Conservation (phyloP, 2,113 vertebrate genomes). For the Hemichromis elongatus region DNA sequence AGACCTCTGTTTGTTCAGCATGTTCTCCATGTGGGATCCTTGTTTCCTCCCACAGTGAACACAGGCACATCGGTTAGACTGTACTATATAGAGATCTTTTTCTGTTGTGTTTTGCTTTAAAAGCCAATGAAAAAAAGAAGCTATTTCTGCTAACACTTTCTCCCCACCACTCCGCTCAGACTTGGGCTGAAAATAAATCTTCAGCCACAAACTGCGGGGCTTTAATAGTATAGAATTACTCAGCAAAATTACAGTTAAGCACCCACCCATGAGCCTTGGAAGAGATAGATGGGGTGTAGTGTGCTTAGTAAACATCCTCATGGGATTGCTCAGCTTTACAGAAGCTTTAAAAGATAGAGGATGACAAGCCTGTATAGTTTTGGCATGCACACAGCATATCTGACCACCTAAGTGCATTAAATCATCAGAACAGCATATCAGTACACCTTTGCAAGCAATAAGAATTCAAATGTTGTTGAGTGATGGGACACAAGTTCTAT, state of each 20-base stretch:
- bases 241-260: background rate
- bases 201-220: background rate
- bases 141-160: background rate
- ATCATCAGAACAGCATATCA: background rate
- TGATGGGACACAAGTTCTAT: background rate
- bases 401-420: background rate
- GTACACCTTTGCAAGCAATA: background rate
- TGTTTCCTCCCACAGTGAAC: background rate
- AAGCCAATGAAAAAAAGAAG: background rate
- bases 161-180: background rate
- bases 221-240: constrained; percentile 22
- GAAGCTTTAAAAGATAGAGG: background rate
- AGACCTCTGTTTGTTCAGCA: background rate
- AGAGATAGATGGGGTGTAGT: background rate
- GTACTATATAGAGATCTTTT: background rate
- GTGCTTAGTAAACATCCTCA: constrained; percentile 18
- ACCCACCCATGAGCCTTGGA: background rate
- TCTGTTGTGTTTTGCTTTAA: background rate
- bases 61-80: background rate
- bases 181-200: background rate
- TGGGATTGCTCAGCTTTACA: background rate
- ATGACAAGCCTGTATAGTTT: background rate
- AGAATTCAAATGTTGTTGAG: background rate
- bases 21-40: background rate
- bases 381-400: background rate